phyloP scores from a whole-genome alignment of 2,113 vertebrate species.

The Tachycineta bicolor region DNA sequence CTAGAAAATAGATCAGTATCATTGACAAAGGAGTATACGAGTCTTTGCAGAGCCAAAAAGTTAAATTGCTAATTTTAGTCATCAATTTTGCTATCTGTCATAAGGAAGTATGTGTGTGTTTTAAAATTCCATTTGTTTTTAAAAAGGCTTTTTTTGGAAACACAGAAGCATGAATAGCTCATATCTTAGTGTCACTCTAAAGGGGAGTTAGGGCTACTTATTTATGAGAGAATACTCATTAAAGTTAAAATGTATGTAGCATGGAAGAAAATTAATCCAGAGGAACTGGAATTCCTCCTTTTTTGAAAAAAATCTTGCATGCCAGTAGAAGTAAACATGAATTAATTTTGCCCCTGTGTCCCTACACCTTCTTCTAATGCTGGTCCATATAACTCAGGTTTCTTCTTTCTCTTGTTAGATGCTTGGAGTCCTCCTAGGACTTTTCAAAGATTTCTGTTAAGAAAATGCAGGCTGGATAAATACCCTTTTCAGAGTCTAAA shows the following conservation, averaged over 20 bases:
- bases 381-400: background rate
- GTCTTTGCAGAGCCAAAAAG: background rate
- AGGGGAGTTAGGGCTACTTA: background rate
- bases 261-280: background rate
- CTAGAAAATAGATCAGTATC: background rate
- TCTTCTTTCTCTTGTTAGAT: background rate
- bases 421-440: background rate
- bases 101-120: background rate
- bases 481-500: background rate
- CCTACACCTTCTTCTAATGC: background rate
- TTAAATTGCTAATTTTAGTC: background rate
- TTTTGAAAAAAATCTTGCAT: background rate
- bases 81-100: background rate
- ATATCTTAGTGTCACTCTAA: background rate
- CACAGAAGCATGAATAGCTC: background rate
- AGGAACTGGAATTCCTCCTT: background rate
- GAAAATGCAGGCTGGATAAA: background rate
- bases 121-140: background rate
- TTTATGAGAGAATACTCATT: background rate
- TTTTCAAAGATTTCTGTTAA: background rate
- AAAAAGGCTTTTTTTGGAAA: background rate
- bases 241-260: background rate
- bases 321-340: background rate
- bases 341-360: background rate
- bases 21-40: background rate